Conservation (phyloP, 1,140 invertebrate species). For the Anthonomus grandis region DNA sequence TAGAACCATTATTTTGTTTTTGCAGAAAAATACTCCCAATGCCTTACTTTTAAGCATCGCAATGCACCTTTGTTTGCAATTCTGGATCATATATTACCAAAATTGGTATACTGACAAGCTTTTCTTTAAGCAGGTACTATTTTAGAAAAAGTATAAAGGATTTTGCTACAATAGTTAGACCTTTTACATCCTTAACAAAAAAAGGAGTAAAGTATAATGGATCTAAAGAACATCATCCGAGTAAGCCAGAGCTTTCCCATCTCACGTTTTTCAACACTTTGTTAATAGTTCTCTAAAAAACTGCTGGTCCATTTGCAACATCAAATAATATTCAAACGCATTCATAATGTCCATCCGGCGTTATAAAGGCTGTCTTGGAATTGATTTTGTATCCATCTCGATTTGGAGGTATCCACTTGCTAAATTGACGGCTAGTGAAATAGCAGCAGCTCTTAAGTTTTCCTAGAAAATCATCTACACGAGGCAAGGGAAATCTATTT, state of each 20-base stretch:
- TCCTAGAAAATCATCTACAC: too few relatives aligned
- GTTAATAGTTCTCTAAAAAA: constrained; percentile 51
- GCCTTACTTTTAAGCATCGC: constrained; percentile 8
- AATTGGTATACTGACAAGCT: constrained; percentile 5
- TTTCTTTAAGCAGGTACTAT: constrained; percentile 5
- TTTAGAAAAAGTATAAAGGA: constrained; percentile 40
- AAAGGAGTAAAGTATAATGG: too few relatives aligned
- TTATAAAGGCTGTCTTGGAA: constrained; percentile 36
- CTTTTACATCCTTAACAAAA: too few relatives aligned
- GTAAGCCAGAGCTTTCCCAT: too few relatives aligned
- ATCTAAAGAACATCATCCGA: too few relatives aligned
- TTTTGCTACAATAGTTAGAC: constrained; percentile 31
- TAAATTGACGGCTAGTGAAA: constrained; percentile 36
- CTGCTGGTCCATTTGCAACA: constrained; percentile 49
- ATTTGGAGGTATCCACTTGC: constrained; percentile 32
- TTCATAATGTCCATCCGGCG: constrained; percentile 46
- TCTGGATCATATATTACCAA: constrained; percentile 11
- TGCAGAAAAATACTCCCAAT: neutral
- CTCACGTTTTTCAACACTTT: too few relatives aligned
- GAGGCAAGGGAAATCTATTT: constrained; percentile 44
- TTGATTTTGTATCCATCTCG: constrained; percentile 38
- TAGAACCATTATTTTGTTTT: too few relatives aligned
- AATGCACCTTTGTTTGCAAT: constrained; percentile 11
- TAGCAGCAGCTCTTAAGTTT: too few relatives aligned
- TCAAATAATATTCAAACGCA: constrained; percentile 50